Evolutionary conservation across 2,888 invertebrate genomes (phyloP).

Genomic region (Apodemia zela): DNA sequence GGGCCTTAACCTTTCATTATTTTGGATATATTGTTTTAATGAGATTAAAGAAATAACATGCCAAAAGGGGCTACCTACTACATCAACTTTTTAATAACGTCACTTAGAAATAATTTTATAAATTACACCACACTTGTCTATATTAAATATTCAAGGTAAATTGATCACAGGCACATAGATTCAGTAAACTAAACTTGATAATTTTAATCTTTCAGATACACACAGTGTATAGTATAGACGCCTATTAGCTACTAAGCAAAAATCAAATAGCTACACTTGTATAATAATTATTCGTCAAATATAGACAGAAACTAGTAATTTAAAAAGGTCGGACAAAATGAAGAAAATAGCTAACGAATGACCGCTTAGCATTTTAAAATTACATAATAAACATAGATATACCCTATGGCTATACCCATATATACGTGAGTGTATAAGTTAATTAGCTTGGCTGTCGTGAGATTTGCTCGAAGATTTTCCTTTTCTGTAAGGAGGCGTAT

Average conservation of each 20-base stretch:
- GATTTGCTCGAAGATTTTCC: neutral
- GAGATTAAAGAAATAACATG: neutral
- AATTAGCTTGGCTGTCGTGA: neutral
- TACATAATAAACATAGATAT: too few relatives aligned
- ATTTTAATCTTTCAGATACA: neutral
- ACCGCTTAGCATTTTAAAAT: too few relatives aligned
- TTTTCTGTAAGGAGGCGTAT: neutral
- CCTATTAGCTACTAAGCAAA: too few relatives aligned
- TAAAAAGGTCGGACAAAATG: too few relatives aligned
- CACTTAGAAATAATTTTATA: slow-evolving; percentile 10
- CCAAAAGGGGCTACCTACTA: slow-evolving; percentile 12
- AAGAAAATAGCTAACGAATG: too few relatives aligned
- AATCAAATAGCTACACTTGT: too few relatives aligned
- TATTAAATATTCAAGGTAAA: slow-evolving; percentile 12
- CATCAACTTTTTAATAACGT: slow-evolving; percentile 1
- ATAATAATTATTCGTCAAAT: too few relatives aligned
- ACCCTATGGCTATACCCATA: too few relatives aligned
- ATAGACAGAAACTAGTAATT: too few relatives aligned
- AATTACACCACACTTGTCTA: slow-evolving; percentile 11
- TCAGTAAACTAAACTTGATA: slow-evolving; percentile 5
- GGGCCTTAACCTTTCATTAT: neutral
- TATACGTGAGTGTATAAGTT: too few relatives aligned
- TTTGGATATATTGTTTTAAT: neutral
- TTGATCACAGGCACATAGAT: slow-evolving; percentile 11
- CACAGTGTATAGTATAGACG: too few relatives aligned